Conservation (phyloP, 2,888 invertebrate species). For the Drosophila nr. medialis region DNA sequence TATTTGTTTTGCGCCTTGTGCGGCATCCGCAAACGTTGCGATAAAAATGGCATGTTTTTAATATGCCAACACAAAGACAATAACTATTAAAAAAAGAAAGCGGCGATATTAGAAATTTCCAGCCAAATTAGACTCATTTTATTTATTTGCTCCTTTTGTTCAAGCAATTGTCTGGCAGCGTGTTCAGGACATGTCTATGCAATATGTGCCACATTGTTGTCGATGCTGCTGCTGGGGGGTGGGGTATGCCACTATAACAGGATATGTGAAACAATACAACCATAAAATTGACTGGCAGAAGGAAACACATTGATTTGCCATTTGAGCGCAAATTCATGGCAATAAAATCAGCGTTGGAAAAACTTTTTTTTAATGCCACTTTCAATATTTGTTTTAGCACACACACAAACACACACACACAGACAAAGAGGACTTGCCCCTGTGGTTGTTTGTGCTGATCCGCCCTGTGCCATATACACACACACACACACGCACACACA, state of each 20-base stretch:
- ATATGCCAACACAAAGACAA: slow-evolving; percentile 4
- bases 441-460: slow-evolving; percentile 27
- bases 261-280: slow-evolving; percentile 54
- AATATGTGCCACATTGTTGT: slow-evolving; percentile 6
- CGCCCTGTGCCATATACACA: slow-evolving; percentile 30
- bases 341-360: slow-evolving; percentile 75
- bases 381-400: slow-evolving; percentile 75
- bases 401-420: slow-evolving; percentile 16
- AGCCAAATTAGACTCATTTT: slow-evolving; percentile 12
- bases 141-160: neutral
- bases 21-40: slow-evolving; percentile 6
- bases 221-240: neutral
- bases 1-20: slow-evolving; percentile 6
- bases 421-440: neutral
- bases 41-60: slow-evolving; percentile 1
- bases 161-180: slow-evolving; percentile 4
- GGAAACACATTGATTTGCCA: slow-evolving; percentile 81
- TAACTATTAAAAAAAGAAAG: neutral
- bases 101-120: slow-evolving; percentile 5
- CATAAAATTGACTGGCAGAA: slow-evolving; percentile 76
- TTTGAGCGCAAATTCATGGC: slow-evolving; percentile 80
- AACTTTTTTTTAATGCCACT: slow-evolving; percentile 73
- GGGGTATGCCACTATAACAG: slow-evolving; percentile 13
- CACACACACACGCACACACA: neutral
- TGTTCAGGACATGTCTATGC: slow-evolving; percentile 7